Percentiles rank a stretch among this genome's conserved stretches.
phyloP scores from a whole-genome alignment of 30 jellyfish, hydroid and myxozoan species.

The Nemopilema nomurai region DNA sequence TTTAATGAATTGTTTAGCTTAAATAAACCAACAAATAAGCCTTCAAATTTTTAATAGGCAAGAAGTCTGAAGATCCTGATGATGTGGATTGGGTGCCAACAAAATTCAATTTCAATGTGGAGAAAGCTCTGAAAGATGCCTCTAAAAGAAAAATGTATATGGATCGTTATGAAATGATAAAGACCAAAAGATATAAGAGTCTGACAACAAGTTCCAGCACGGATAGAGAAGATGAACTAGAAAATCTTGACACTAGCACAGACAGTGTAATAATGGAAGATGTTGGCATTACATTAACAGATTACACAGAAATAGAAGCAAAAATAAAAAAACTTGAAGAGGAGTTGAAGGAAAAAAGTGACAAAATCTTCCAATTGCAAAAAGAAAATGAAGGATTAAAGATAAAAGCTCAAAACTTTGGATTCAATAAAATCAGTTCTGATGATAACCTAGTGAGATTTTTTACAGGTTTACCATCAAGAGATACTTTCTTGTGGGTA shows the following conservation, averaged over 20 bases:
- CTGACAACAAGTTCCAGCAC: conserved; percentile 7
- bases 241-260: not conserved
- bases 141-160: conserved; percentile 3
- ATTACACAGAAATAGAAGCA: not conserved
- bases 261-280: not conserved
- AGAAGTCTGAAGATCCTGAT: conserved; percentile 22
- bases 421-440: conserved; percentile 27
- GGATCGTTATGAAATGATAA: conserved; percentile 5
- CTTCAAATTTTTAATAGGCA: conserved; percentile 1
- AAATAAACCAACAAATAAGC: not conserved
- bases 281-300: not conserved
- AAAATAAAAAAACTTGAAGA: not conserved
- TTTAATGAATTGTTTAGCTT: not conserved
- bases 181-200: conserved; percentile 8
- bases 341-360: conserved; percentile 5
- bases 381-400: not conserved
- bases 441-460: conserved; percentile 20
- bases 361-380: not conserved
- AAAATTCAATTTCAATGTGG: conserved; percentile 22
- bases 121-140: conserved; percentile 23
- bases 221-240: not conserved
- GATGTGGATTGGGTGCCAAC: conserved; percentile 28
- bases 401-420: conserved; percentile 13
- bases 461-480: conserved; percentile 28
- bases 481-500: conserved; percentile 24